A percentile compares a stretch with the other conserved stretches of the same genome.
Evolutionary conservation across 2,113 vertebrate species (phyloP).

Genomic region (Lepus timidus): DNA sequence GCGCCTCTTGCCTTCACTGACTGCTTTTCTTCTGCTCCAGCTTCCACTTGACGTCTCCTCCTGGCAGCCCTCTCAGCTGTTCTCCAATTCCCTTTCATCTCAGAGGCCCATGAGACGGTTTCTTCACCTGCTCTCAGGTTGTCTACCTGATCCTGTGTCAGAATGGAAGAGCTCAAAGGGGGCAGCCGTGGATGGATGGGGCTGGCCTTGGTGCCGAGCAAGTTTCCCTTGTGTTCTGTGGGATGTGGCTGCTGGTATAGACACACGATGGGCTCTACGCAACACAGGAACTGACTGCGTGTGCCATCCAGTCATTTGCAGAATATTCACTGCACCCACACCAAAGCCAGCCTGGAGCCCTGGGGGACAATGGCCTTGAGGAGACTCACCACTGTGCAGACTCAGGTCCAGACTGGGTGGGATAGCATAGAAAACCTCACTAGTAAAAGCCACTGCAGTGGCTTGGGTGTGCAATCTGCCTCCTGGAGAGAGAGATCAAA

Average conservation of each 20-base stretch:
- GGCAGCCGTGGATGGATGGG: not conserved
- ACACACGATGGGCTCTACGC: not conserved
- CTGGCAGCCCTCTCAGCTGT: not conserved
- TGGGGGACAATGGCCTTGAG: not conserved
- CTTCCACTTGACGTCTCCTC: constrained; percentile 28
- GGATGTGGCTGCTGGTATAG: not conserved
- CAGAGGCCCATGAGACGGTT: not conserved
- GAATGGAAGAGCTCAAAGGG: not conserved
- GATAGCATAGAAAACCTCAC: constrained; percentile 29
- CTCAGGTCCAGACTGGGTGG: constrained; percentile 12
- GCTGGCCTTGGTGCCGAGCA: not conserved
- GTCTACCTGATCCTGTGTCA: not conserved
- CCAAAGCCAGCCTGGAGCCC: not conserved
- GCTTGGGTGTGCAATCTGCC: constrained; percentile 79
- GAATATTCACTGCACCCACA: not conserved
- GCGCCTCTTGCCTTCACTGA: constrained; percentile 23
- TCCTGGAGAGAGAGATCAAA: constrained; percentile 80
- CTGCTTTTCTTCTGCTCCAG: constrained; percentile 55
- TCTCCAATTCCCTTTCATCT: not conserved
- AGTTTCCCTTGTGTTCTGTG: not conserved
- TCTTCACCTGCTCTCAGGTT: not conserved
- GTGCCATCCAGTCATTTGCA: not conserved
- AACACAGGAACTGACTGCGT: not conserved
- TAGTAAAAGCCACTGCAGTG: constrained; percentile 71
- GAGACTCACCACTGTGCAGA: constrained; percentile 2